A percentile compares a stretch with the other conserved stretches of the same genome.
These are phyloP conservation scores for Tringa solitaria DNA, from an alignment of 2,113 vertebrate genomes.

Conservation along the genomic window DNA sequence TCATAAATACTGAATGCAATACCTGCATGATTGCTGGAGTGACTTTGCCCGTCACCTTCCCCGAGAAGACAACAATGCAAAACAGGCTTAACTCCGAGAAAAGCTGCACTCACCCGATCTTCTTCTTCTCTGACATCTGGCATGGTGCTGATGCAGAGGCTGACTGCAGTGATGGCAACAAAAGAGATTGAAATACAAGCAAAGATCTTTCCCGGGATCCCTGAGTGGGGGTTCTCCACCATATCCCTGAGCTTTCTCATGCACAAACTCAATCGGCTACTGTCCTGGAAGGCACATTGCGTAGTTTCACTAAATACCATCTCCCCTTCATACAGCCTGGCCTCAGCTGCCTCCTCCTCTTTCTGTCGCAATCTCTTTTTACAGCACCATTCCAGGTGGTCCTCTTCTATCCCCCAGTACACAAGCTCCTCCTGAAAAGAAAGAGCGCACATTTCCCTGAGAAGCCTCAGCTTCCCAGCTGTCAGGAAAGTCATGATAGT, in stretches of 20 bases:
- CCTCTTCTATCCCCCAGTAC: conserved; percentile 96
- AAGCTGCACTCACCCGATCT: conserved; percentile 84
- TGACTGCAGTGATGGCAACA: conserved; percentile 93
- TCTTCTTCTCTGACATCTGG: conserved; percentile 93
- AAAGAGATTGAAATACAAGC: conserved; percentile 91
- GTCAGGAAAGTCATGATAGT: conserved; percentile 91
- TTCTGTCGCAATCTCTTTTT: conserved; percentile 85
- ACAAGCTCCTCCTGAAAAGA: conserved; percentile 96
- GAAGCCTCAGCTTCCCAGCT: conserved; percentile 90
- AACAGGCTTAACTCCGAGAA: neutral
- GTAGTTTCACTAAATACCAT: conserved; percentile 61
- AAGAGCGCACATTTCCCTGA: conserved; percentile 91
- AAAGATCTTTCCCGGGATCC: conserved; percentile 93
- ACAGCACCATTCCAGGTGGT: conserved; percentile 92
- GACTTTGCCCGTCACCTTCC: neutral
- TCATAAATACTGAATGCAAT: neutral
- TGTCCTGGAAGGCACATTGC: conserved; percentile 66
- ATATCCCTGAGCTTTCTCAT: conserved; percentile 88
- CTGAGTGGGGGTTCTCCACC: conserved; percentile 94
- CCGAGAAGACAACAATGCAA: neutral
- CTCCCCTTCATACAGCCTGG: conserved; percentile 73
- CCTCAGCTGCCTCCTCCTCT: conserved; percentile 89
- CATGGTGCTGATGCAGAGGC: conserved; percentile 97
- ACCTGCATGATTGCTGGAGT: neutral
- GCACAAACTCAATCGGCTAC: conserved; percentile 64